phyloP scores from a whole-genome alignment of 2,888 invertebrate species.

The Cordilura impudica region DNA sequence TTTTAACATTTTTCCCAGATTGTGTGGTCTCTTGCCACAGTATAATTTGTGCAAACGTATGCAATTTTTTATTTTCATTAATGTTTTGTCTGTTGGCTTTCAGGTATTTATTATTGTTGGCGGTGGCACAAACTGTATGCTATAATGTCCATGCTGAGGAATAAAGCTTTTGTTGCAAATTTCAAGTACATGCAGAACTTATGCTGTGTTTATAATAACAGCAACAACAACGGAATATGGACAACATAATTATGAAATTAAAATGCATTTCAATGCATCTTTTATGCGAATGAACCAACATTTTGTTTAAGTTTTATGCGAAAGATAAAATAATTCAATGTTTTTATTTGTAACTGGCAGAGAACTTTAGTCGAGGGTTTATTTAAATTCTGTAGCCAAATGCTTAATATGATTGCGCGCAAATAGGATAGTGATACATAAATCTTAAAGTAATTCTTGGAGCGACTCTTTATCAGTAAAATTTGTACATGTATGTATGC shows the following conservation, averaged over 20 bases:
- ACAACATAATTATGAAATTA: conserved; percentile 37
- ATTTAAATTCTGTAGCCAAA: too few species aligned
- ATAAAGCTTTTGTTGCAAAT: conserved; percentile 52
- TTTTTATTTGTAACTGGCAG: too few species aligned
- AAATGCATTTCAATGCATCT: conserved; percentile 33
- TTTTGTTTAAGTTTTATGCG: too few species aligned
- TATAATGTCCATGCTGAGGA: conserved; percentile 20
- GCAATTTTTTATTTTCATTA: not conserved
- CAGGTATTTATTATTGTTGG: not conserved
- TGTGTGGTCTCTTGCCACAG: conserved; percentile 24
- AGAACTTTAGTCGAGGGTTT: too few species aligned
- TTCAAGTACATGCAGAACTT: conserved; percentile 52
- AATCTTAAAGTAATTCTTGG: too few species aligned
- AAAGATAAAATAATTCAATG: too few species aligned
- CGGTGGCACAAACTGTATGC: not conserved
- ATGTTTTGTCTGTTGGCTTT: not conserved
- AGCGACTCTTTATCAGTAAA: too few species aligned
- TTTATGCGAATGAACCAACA: too few species aligned
- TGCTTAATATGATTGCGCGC: too few species aligned
- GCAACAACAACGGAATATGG: conserved; percentile 1
- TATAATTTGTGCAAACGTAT: conserved; percentile 25
- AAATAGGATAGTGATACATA: too few species aligned
- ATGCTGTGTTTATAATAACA: conserved; percentile 16
- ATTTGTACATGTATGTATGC: too few species aligned
- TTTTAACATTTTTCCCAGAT: conserved; percentile 17